Conservation (phyloP, 2,113 vertebrate genomes). For the Meriones unguiculatus region DNA sequence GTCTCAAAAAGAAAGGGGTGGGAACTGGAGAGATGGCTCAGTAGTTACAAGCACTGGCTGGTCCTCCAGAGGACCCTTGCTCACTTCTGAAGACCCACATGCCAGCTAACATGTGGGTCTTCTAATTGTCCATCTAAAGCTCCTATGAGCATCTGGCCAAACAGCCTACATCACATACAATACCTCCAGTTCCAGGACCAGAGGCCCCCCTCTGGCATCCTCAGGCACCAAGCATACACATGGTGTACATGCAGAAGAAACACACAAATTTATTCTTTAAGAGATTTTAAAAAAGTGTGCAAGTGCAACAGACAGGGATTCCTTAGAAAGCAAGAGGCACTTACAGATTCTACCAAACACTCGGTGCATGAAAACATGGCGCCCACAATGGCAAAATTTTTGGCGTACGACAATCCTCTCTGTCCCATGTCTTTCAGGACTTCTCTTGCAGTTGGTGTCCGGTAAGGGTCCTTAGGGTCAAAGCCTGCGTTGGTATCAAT, state of each 20-base stretch:
- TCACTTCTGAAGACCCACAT: neutral
- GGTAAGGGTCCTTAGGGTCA: conserved; percentile 97
- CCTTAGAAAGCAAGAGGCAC: conserved; percentile 74
- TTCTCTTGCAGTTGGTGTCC: conserved; percentile 94
- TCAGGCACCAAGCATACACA: neutral
- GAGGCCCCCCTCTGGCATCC: neutral
- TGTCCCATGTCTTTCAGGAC: conserved; percentile 99
- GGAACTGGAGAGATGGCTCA: neutral
- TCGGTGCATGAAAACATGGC: conserved; percentile 99
- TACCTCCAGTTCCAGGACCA: neutral
- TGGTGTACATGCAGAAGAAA: neutral
- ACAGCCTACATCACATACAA: neutral
- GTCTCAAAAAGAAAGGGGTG: neutral
- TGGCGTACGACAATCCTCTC: conserved; percentile 97
- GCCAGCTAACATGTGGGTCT: neutral
- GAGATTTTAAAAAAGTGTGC: neutral
- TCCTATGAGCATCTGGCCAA: neutral
- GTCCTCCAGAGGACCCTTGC: neutral
- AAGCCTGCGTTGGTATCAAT: conserved; percentile 98
- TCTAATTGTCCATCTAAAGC: neutral
- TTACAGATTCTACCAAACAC: conserved; percentile 97
- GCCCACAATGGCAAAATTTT: conserved; percentile 98
- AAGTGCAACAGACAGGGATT: neutral
- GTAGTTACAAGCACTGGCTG: neutral
- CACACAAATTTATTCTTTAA: neutral